Conservation (phyloP, 2,797 vertebrate genomes). For the Galagoides demidoff region DNA sequence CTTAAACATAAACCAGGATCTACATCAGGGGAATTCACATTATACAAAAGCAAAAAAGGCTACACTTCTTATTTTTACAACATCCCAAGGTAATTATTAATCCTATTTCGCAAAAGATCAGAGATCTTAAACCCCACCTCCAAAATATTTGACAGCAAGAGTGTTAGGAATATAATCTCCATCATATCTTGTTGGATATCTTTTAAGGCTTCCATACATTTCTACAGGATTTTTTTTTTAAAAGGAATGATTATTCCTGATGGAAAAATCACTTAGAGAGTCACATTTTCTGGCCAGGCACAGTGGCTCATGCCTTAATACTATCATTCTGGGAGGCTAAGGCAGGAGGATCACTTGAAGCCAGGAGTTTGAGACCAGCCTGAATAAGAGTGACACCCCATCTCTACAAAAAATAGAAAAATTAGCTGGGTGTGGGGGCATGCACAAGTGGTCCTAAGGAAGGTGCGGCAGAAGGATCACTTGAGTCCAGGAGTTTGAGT, state of each 20-base stretch:
- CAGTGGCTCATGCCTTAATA: background rate
- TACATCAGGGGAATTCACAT: background rate
- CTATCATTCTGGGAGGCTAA: background rate
- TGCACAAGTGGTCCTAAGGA: background rate
- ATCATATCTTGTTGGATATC: background rate
- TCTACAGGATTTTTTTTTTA: background rate
- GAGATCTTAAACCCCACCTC: background rate
- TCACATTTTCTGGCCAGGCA: background rate
- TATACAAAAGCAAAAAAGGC: background rate
- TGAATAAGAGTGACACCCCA: background rate
- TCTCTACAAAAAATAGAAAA: background rate
- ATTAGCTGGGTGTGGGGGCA: background rate
- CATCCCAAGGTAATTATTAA: background rate
- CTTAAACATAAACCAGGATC: background rate
- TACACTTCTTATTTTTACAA: background rate
- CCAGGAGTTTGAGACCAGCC: background rate
- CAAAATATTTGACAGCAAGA: background rate
- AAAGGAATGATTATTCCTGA: background rate
- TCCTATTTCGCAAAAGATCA: background rate
- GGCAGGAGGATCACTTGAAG: background rate
- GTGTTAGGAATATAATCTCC: background rate
- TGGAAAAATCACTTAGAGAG: background rate
- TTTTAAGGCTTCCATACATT: background rate
- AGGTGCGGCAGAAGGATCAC: background rate
- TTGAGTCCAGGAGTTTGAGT: background rate